phyloP scores from a whole-genome alignment of 2,888 invertebrate genomes.

The Thelaira solivaga region DNA sequence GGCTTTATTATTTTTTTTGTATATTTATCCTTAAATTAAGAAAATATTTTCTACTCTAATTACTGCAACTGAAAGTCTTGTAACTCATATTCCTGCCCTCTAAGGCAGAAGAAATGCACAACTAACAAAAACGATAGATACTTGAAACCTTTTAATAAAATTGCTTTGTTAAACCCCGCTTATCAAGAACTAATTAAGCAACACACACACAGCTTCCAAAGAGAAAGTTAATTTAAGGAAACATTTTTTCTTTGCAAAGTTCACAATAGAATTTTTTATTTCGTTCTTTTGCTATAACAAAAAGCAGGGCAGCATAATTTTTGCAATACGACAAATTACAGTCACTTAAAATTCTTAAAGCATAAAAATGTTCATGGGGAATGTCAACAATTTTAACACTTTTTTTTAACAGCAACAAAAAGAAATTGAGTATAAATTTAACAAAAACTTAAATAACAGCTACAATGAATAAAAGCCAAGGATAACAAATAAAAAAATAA shows the following conservation, averaged over 20 bases:
- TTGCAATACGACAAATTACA: constrained; percentile 49
- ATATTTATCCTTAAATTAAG: background rate
- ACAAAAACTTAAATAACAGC: constrained; percentile 23
- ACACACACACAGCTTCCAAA: constrained; percentile 26
- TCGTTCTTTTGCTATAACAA: no score
- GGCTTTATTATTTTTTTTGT: no score
- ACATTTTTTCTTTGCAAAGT: background rate
- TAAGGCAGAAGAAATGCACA: background rate
- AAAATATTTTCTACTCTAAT: constrained; percentile 29
- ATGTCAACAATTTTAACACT: constrained; percentile 52
- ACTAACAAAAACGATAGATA: background rate
- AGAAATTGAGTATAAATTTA: background rate
- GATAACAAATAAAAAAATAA: background rate
- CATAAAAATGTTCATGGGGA: constrained; percentile 39
- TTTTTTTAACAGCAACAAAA: background rate
- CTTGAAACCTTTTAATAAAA: constrained; percentile 41
- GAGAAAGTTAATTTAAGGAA: background rate
- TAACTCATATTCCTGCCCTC: constrained; percentile 35
- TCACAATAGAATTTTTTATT: background rate
- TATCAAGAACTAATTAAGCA: constrained; percentile 55
- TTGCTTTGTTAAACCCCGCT: constrained; percentile 28
- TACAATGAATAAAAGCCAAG: background rate
- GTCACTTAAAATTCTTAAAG: constrained; percentile 58
- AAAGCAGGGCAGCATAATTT: constrained; percentile 15
- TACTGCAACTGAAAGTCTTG: constrained; percentile 7